A percentile compares a stretch with the other conserved stretches of the same genome.
Conservation (phyloP, 1,140 invertebrate genomes). For the Sarcophaga bullata region DNA sequence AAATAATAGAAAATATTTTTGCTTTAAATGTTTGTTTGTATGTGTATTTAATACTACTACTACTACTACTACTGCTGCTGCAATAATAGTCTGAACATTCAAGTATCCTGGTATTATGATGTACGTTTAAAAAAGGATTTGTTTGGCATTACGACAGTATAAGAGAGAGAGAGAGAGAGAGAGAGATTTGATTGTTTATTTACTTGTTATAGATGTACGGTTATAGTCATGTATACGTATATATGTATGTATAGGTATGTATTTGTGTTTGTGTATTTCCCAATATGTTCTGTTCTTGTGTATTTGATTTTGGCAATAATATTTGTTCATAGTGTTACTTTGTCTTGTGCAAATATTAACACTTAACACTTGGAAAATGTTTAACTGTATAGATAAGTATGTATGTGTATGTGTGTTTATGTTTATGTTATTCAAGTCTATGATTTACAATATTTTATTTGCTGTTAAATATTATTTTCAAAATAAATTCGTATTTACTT, state of each 20-base stretch:
- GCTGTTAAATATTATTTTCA: conserved; percentile 1
- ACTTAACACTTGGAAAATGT: background rate
- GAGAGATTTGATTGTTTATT: background rate
- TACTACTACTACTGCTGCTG: no score
- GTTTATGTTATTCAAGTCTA: background rate
- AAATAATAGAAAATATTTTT: no score
- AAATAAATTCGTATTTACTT: background rate
- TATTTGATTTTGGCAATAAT: conserved; percentile 22
- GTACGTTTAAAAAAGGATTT: conserved; percentile 26
- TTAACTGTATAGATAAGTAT: no score
- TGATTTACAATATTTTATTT: background rate
- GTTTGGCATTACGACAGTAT: conserved; percentile 10
- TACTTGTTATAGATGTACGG: background rate
- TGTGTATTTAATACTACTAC: no score
- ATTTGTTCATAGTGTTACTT: background rate
- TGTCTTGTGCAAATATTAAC: conserved; percentile 18
- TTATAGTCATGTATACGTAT: background rate
- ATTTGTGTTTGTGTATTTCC: background rate
- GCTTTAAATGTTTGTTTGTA: no score
- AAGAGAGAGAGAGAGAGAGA: background rate
- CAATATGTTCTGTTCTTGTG: background rate
- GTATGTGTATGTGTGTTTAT: no score
- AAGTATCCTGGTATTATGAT: conserved; percentile 8
- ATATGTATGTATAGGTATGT: background rate
- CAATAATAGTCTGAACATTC: no score